Base-by-base conservation (phyloP, 2,888 invertebrate genomes). In the Drosophila quinaria region DNA sequence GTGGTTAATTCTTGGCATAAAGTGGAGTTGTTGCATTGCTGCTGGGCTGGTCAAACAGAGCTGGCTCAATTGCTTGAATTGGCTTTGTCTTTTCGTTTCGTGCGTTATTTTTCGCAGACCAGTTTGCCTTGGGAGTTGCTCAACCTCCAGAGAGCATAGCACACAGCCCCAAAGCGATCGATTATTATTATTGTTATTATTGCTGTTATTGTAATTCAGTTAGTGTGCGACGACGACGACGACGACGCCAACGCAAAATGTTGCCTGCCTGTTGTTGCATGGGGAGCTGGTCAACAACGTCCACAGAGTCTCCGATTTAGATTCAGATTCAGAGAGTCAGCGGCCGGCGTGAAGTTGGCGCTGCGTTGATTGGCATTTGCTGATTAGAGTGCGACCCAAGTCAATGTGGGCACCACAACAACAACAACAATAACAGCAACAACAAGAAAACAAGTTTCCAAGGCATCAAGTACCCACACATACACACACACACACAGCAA, bases 111-210 rank as follows among this genome's bases (percentile, higher is more conserved):
- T 55, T 59, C 56, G 49, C 70, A 89, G 82, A 91, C 91, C 88
- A 74, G 91, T 91, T 91, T 90, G 90, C 91, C 91, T 91, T 91
- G 91, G 91, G 80, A 82, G 80, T 82, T 80, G 84, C 79, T 77
- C 83, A 83, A 87, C 87, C 85, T 81, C 85, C 76, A 66, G 80
- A 64, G 81, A 68, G 70, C 61, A 47, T 49, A 54, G 49, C 70
- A 49, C 70, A 49, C 42, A 59, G 51, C 42, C 49, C 59, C 13
- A 66, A 41, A 65, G 72, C 72, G 61, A 69, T 82, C 83, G 70
- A 84, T 81, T 75, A 75, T 74, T 68, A 62, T 73, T 62, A 68
- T 81, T 82, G 46, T 62, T 77, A 66, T 78, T 62, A 60, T 82
- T 82, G 47, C 55, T 78, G 78, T 70, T 74, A 78, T 82, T 88